Evolutionary conservation across 2,113 vertebrate species (phyloP).

Genomic region (Clarias magur): DNA sequence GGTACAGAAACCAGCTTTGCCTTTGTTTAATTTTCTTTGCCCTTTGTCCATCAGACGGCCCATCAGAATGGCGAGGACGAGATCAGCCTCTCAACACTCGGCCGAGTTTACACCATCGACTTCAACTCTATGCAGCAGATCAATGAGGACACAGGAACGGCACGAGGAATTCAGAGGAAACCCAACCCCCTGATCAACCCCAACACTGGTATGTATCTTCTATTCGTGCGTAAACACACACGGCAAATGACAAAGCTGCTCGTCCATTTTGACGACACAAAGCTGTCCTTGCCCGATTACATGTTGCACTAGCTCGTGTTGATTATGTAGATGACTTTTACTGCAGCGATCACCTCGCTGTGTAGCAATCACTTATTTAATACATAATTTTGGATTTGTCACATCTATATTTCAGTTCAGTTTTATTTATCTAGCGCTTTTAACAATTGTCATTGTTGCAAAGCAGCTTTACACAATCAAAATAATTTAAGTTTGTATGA

Average conservation of each 20-base stretch:
- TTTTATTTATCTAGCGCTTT: no score
- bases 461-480: no score
- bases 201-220: constrained; percentile 81
- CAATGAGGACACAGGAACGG: constrained; percentile 99
- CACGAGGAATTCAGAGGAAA: constrained; percentile 98
- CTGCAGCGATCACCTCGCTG: background rate
- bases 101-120: constrained; percentile 99
- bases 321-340: background rate
- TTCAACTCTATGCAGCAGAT: constrained; percentile 99
- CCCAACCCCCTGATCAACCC: constrained; percentile 97
- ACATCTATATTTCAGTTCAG: no score
- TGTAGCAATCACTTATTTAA: no score
- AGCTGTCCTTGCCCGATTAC: no score
- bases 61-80: constrained; percentile 99
- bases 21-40: background rate
- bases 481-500: no score
- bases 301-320: background rate
- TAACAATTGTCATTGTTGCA: no score
- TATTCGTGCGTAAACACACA: no score
- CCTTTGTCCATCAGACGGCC: constrained; percentile 84
- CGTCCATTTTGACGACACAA: background rate
- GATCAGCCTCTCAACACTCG: constrained; percentile 97
- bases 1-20: background rate
- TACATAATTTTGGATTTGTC: no score
- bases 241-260: background rate